phyloP scores from a whole-genome alignment of 2,888 invertebrate genomes.

The Spilarctia lutea region DNA sequence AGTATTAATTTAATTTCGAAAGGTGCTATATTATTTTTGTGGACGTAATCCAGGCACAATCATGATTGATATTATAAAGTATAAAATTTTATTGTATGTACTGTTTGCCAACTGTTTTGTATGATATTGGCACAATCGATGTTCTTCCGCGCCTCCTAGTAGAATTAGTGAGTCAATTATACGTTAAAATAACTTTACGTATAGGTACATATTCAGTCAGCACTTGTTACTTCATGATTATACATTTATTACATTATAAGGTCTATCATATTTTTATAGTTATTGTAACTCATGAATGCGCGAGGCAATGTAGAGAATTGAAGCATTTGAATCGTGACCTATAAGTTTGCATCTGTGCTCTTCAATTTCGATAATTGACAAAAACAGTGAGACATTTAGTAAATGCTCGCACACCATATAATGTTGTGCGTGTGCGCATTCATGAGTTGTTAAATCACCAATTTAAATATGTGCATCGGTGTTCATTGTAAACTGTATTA shows the following conservation, averaged over 20 bases:
- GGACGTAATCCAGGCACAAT: conserved; percentile 66
- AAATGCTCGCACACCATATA: neutral
- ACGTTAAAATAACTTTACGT: conserved; percentile 53
- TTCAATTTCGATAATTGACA: neutral
- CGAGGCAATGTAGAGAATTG: neutral
- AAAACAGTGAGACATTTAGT: neutral
- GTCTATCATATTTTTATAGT: conserved; percentile 42
- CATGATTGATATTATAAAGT: conserved; percentile 54
- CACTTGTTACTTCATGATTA: conserved; percentile 56
- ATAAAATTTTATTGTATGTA: conserved; percentile 41
- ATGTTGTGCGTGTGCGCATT: conserved; percentile 3
- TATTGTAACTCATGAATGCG: conserved; percentile 21
- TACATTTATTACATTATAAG: conserved; percentile 46
- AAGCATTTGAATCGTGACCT: neutral
- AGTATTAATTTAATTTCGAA: conserved; percentile 81
- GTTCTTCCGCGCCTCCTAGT: conserved; percentile 77
- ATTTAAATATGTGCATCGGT: conserved; percentile 42
- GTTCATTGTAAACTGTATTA: conserved; percentile 46
- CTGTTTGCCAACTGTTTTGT: conserved; percentile 47
- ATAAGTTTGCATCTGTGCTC: neutral
- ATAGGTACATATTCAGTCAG: conserved; percentile 55
- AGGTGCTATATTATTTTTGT: conserved; percentile 70
- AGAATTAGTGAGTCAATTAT: conserved; percentile 71
- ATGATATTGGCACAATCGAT: conserved; percentile 71
- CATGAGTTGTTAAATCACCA: conserved; percentile 23